phyloP scores from a whole-genome alignment of 1,140 invertebrate genomes.

The Daktulosphaira vitifoliae region DNA sequence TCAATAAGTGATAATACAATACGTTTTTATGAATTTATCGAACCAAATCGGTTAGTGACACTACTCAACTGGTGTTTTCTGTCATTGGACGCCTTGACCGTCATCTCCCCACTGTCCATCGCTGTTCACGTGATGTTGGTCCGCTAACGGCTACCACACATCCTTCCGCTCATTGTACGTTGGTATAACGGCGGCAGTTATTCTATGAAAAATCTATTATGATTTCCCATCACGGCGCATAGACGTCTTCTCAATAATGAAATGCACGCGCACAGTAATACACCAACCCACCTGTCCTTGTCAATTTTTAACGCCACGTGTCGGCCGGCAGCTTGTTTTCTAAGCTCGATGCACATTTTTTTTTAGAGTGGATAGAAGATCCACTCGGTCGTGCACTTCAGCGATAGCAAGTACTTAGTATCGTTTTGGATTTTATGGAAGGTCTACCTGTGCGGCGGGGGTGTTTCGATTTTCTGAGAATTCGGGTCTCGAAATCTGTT shows the following conservation, averaged over 20 bases:
- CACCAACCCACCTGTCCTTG: slow-evolving; percentile 2
- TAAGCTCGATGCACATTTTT: too few species aligned
- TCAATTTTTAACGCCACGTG: slow-evolving; percentile 1
- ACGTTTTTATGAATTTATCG: too few species aligned
- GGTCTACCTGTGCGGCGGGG: slow-evolving; percentile 4
- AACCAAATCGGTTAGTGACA: too few species aligned
- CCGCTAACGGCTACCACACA: too few species aligned
- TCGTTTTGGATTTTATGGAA: too few species aligned
- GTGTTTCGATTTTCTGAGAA: slow-evolving; percentile 17
- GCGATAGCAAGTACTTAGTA: background rate
- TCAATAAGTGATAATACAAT: too few species aligned
- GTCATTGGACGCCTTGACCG: too few species aligned
- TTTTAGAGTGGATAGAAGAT: too few species aligned
- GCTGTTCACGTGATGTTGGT: background rate
- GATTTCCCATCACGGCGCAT: slow-evolving; percentile 5
- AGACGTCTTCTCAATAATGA: too few species aligned
- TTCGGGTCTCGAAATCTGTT: background rate
- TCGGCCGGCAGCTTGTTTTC: background rate
- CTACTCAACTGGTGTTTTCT: too few species aligned
- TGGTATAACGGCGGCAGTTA: background rate
- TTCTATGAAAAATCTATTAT: background rate
- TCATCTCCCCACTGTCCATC: too few species aligned
- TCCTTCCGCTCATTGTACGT: background rate
- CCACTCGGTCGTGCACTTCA: background rate
- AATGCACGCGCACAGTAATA: too few species aligned